Evolutionary conservation across 2,113 vertebrate species (phyloP), one percentile per base, ranked within the genome.

Genomic region (Colius striatus): DNA sequence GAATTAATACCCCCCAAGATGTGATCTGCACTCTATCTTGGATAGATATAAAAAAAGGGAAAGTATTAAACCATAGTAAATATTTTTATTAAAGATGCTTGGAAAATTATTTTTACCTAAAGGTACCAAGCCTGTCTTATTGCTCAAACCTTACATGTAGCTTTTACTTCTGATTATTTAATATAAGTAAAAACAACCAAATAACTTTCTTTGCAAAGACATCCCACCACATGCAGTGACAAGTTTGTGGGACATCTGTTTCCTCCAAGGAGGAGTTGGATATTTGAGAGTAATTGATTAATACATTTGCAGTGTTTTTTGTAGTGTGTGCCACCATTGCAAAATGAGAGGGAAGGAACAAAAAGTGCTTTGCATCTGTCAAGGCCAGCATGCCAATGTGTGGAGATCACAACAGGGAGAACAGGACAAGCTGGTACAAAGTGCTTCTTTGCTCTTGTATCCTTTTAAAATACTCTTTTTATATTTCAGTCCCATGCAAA

Each of bases 281-380:
- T 91, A 58, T 79, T 79, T 61, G 66, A 78, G 50, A 87, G 54
- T 62, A 91, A 79, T 60, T 72, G 65, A 72, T 95, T 87, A 75
- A 89, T 85, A 73, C 62, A 32, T 70, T 82, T 4, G 5, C 17
- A 71, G 47, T 70, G 34, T 29, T 94, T 67, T 55, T 84, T 84
- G 43, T 80, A 62, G 67, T 11, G n/a, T 70, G 63, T 93, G 85
- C 60, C 78, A 85, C 48, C 19, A 55, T 75, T 51, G 57, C 84
- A 88, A 78, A 95, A 84, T 60, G 45, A 89, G 86, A 94, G 47
- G 29, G 74, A 79, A 79, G 70, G 41, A 70, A 51, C 43, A 62
- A 93, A 88, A 85, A 80, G 19, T 22, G 19, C 41, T 85, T 91
- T 87, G 62, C 77, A 89, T 95, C 81, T 92, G 74, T 87, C 34